Evolutionary conservation across 2,888 invertebrate genomes (phyloP), one percentile per base, ranked within the genome.

Genomic region (Cerceris ruficornis): DNA sequence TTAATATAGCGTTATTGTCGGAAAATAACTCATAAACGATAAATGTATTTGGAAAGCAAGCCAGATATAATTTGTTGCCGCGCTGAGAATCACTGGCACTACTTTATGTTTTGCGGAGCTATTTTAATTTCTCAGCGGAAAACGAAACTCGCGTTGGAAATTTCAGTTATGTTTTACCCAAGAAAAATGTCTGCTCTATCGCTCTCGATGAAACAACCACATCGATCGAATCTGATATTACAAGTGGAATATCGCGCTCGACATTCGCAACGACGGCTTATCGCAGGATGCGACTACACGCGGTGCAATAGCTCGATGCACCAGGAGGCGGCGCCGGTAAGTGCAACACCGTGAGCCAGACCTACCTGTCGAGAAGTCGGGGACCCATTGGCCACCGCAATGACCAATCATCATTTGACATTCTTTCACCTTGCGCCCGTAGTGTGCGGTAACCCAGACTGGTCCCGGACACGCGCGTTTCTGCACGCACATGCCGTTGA

Each of bases 401-500:
- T 91, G 90, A 90, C 91, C 91, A 91, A 91, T 91, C 91, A 90
- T 91, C 91, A 91, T 91, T 91, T 91, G 90, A 91, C 90, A 90
- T 90, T 91, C 91, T 90, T 91, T 90, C 87, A 88, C 88, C 85
- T 86, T 84, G 87, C 77, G 28, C 4, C 76, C 69, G 78, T 75
- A 74, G 80, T 75, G 74, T 81, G 81, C 72, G 83, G 77, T 76
- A 80, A 75, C 70, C 75, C 68, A 60, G 75, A 65, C 80, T 71
- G 28, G 28, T 28, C 1, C 28, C 50, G 75, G 64, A 72, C 62
- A 62, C 69, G 49, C 46, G 61, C 62, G 55, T 57, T 17, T 17
- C 55, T 57, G 55, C 55, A 17, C 28, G 15, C 55, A 57, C 55
- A 39, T 28, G 8, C 2, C 28, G 28, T 17, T 7, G 9, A 57